These are phyloP conservation scores for Eilema caniola DNA, from an alignment of 2,888 invertebrate genomes.

Conservation along the genomic window DNA sequence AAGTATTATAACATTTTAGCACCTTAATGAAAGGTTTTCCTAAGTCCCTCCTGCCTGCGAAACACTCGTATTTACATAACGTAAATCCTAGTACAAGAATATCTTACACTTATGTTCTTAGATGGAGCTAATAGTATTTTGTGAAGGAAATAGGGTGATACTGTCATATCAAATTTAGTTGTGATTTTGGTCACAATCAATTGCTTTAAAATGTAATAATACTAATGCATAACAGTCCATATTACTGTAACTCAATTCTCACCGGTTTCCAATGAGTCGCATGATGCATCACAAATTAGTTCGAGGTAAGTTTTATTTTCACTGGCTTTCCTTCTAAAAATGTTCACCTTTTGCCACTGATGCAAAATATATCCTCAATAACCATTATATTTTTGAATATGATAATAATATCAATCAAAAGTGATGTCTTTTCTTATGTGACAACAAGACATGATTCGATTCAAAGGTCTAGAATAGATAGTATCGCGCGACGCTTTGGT, in stretches of 20 bases:
- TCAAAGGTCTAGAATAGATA: neutral
- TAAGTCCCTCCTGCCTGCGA: neutral
- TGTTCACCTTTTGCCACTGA: too few species aligned
- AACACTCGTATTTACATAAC: neutral
- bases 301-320: too few species aligned
- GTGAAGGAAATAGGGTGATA: too few species aligned
- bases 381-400: neutral
- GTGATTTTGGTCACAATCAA: neutral
- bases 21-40: constrained; percentile 5
- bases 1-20: constrained; percentile 15
- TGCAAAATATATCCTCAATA: neutral
- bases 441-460: neutral
- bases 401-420: neutral
- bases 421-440: neutral
- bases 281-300: too few species aligned
- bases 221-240: too few species aligned
- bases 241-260: too few species aligned
- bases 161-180: neutral
- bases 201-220: neutral
- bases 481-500: neutral
- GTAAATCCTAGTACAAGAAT: neutral
- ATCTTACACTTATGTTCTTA: neutral
- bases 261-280: too few species aligned
- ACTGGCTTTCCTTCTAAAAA: too few species aligned
- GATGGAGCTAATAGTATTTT: too few species aligned